A percentile compares a stretch with the other conserved stretches of the same genome.
Conservation (phyloP, 2,797 vertebrate species). For the Alosa sapidissima region DNA sequence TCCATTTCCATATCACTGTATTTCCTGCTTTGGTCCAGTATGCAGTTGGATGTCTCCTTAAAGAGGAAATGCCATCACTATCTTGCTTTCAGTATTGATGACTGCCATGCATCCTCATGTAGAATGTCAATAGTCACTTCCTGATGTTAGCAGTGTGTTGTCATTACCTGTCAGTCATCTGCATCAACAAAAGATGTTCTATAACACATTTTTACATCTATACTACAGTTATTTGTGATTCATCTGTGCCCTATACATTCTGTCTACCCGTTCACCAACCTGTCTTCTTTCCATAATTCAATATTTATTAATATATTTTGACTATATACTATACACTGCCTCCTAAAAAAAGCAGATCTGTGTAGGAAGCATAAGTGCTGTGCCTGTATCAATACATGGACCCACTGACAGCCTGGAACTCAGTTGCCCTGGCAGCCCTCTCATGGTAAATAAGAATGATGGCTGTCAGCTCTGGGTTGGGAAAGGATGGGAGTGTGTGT, state of each 20-base stretch:
- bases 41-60: background rate
- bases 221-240: too few species aligned
- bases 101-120: background rate
- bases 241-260: too few species aligned
- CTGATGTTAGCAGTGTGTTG: background rate
- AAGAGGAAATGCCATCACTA: background rate
- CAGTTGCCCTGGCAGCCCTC: background rate
- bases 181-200: background rate
- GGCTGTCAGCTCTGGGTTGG: slow-evolving; percentile 40
- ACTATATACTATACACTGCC: background rate
- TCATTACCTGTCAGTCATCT: background rate
- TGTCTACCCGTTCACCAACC: too few species aligned
- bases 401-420: background rate
- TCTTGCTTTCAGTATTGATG: background rate
- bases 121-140: slow-evolving; percentile 7
- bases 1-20: background rate
- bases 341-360: background rate
- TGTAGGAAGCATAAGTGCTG: background rate
- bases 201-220: background rate
- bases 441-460: slow-evolving; percentile 40
- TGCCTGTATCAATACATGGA: background rate
- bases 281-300: background rate
- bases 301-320: background rate
- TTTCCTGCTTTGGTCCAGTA: background rate
- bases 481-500: background rate